phyloP scores from a whole-genome alignment of 2,797 vertebrate genomes.

The Lithobates sylvaticus region DNA sequence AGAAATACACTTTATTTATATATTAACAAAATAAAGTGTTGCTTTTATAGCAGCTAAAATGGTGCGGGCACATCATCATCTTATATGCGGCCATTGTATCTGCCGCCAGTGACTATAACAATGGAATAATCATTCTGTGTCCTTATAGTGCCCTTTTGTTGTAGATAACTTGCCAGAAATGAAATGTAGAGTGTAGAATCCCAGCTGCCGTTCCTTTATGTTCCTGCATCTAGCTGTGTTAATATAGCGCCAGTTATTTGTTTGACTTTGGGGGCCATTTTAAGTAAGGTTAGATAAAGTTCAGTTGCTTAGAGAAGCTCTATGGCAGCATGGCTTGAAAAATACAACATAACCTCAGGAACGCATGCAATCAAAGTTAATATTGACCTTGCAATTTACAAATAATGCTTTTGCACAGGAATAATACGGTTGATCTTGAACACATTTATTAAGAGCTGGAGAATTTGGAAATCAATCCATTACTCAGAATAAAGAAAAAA shows the following conservation, averaged over 20 bases:
- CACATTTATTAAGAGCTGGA: too few relatives aligned
- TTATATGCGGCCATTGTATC: background rate
- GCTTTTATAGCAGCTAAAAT: slow-evolving; percentile 4
- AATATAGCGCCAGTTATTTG: slow-evolving; percentile 50
- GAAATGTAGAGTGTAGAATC: slow-evolving; percentile 43
- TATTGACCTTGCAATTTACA: too few relatives aligned
- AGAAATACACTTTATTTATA: background rate
- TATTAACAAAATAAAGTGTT: slow-evolving; percentile 12
- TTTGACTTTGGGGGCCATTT: slow-evolving; percentile 54
- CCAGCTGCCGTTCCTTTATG: slow-evolving; percentile 53
- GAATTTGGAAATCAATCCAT: too few relatives aligned
- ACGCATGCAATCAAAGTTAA: background rate
- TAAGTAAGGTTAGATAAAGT: slow-evolving; percentile 57
- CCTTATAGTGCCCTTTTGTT: slow-evolving; percentile 50
- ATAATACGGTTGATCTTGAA: too few relatives aligned
- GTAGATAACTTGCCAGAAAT: slow-evolving; percentile 42
- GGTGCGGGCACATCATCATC: background rate
- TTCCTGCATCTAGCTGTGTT: slow-evolving; percentile 32
- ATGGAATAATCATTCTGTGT: slow-evolving; percentile 31
- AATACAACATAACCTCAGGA: background rate
- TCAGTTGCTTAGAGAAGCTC: slow-evolving; percentile 35
- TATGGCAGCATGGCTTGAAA: background rate
- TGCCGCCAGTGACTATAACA: slow-evolving; percentile 10
- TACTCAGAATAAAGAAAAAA: too few relatives aligned
- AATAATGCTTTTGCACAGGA: too few relatives aligned